Evolutionary conservation across 2,797 vertebrate species (phyloP).

Genomic region (Manis crassicaudata): DNA sequence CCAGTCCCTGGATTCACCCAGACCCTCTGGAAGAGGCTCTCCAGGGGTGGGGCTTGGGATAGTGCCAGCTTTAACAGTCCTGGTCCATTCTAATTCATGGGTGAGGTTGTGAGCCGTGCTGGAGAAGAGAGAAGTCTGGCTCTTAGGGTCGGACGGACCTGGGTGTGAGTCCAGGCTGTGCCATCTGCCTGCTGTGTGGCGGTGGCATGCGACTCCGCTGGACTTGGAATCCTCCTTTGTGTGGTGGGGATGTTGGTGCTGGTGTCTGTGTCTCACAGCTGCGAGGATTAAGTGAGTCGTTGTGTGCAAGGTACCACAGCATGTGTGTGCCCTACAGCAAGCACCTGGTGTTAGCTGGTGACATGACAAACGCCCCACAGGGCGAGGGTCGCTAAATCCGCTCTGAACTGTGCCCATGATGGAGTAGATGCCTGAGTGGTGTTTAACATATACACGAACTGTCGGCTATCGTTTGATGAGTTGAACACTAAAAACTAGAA

Average conservation of each 20-base stretch:
- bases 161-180: background rate
- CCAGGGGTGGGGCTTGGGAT: background rate
- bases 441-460: background rate
- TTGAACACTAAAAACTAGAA: background rate
- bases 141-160: background rate
- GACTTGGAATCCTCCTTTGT: background rate
- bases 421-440: background rate
- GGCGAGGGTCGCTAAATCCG: background rate
- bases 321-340: background rate
- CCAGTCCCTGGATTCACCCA: background rate
- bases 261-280: background rate
- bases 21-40: background rate
- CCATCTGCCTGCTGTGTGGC: background rate
- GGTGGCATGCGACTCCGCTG: background rate
- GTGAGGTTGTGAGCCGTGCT: background rate
- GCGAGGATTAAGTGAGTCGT: background rate
- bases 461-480: background rate
- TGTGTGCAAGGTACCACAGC: too few species aligned
- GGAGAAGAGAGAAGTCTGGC: background rate
- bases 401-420: accelerated
- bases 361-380: background rate
- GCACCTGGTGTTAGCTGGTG: background rate
- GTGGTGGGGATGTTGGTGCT: accelerated
- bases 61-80: background rate
- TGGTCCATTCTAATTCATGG: background rate